Conservation (phyloP, 1,140 invertebrate genomes). For the Neodiprion fabricii region DNA sequence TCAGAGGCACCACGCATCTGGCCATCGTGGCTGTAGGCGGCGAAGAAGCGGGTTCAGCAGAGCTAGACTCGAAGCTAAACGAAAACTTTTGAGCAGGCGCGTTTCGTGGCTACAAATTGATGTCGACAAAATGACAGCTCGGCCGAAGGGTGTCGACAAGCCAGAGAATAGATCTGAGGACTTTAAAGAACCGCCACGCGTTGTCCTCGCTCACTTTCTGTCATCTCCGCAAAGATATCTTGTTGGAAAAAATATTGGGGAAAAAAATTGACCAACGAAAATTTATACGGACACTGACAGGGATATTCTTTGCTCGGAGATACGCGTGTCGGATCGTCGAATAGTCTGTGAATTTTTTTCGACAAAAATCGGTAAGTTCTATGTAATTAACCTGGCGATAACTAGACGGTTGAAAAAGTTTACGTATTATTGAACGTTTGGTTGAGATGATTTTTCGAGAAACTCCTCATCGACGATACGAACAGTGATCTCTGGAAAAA, state of each 20-base stretch:
- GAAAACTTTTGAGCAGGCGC: not conserved
- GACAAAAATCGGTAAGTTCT: no score
- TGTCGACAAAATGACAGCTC: conserved; percentile 2
- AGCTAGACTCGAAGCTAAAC: not conserved
- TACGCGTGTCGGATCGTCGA: no score
- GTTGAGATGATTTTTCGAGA: no score
- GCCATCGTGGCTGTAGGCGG: not conserved
- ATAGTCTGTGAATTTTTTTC: no score
- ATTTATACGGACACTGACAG: no score
- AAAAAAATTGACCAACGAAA: not conserved
- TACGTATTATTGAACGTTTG: no score
- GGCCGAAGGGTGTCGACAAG: not conserved
- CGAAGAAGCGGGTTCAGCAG: not conserved
- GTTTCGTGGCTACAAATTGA: conserved; percentile 1
- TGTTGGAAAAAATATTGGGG: not conserved
- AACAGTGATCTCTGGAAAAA: no score
- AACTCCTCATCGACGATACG: no score
- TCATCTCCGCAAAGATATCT: not conserved
- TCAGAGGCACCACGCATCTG: not conserved
- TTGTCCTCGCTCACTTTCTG: not conserved
- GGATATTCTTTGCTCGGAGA: no score
- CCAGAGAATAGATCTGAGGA: not conserved
- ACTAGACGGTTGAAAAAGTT: no score
- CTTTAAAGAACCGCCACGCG: not conserved
- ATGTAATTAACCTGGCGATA: no score